Percentiles rank a stretch among this genome's conserved stretches.
Evolutionary conservation across 2,888 invertebrate genomes (phyloP).

Genomic region (Capitulum mitella): DNA sequence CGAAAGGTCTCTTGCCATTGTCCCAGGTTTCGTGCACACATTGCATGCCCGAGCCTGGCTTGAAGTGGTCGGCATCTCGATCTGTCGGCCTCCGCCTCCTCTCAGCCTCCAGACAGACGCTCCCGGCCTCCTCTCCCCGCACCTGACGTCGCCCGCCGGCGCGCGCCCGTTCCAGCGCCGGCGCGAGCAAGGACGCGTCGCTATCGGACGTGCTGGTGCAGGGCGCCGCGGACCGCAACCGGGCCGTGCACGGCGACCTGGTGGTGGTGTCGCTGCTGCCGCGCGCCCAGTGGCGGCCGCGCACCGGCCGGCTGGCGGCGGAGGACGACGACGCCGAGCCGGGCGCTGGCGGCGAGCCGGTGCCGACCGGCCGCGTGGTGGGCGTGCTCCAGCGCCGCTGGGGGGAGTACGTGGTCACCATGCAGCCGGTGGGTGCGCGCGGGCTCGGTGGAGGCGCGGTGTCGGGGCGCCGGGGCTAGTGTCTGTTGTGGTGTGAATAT

Average conservation of each 20-base stretch:
- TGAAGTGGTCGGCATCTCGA: too few relatives aligned
- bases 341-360: constrained; percentile 27
- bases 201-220: constrained; percentile 40
- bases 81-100: too few relatives aligned
- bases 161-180: neutral
- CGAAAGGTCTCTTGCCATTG: too few relatives aligned
- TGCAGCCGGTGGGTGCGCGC: constrained; percentile 45
- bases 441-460: neutral
- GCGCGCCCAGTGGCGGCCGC: constrained; percentile 40
- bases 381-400: constrained; percentile 93
- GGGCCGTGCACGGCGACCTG: constrained; percentile 44
- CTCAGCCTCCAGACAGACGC: too few relatives aligned
- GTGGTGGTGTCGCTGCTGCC: constrained; percentile 41
- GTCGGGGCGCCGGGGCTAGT: neutral
- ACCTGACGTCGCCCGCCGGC: too few relatives aligned
- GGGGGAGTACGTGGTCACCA: constrained; percentile 95
- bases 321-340: neutral
- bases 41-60: too few relatives aligned
- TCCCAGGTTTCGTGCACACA: too few relatives aligned
- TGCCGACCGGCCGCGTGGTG: constrained; percentile 53
- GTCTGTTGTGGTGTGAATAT: too few relatives aligned
- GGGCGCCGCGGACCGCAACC: constrained; percentile 41
- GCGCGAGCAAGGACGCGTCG: constrained; percentile 40
- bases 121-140: too few relatives aligned
- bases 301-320: constrained; percentile 33